phyloP scores from a whole-genome alignment of 2,888 invertebrate genomes.

The Trilocha varians region DNA sequence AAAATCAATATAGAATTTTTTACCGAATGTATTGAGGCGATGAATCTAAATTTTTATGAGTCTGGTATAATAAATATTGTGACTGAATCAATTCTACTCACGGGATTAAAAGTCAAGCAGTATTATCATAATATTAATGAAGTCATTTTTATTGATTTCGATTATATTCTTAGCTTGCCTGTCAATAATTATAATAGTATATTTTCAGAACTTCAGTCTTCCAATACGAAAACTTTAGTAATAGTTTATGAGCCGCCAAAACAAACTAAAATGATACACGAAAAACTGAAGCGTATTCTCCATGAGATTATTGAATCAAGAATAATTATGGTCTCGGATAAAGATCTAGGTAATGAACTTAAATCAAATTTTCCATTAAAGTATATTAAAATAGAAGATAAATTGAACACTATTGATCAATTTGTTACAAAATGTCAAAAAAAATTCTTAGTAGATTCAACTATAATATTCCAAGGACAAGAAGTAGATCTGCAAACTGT shows the following conservation, averaged over 20 bases:
- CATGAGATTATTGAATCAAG: slow-evolving; percentile 14
- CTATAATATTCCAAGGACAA: slow-evolving; percentile 24
- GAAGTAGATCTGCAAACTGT: slow-evolving; percentile 16
- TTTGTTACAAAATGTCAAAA: slow-evolving; percentile 18
- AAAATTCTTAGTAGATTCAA: slow-evolving; percentile 16
- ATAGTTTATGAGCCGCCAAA: slow-evolving; percentile 21
- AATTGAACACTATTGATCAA: slow-evolving; percentile 15
- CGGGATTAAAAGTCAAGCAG: slow-evolving; percentile 26
- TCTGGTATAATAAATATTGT: slow-evolving; percentile 19
- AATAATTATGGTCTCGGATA: slow-evolving; percentile 21
- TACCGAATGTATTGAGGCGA: slow-evolving; percentile 11
- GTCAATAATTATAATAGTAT: slow-evolving; percentile 22
- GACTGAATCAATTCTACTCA: slow-evolving; percentile 20
- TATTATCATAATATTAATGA: slow-evolving; percentile 12
- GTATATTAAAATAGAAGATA: slow-evolving; percentile 14
- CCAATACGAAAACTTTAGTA: slow-evolving; percentile 18
- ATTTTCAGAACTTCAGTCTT: slow-evolving; percentile 20
- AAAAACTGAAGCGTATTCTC: slow-evolving; percentile 21
- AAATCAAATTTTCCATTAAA: slow-evolving; percentile 8
- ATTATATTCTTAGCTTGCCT: slow-evolving; percentile 25
- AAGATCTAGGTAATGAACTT: slow-evolving; percentile 11
- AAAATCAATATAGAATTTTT: slow-evolving; percentile 21
- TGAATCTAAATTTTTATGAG: slow-evolving; percentile 14
- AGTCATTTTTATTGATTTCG: slow-evolving; percentile 25
- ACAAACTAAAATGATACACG: slow-evolving; percentile 6